These are phyloP conservation scores for Theristicus caerulescens DNA, from an alignment of 2,113 vertebrate genomes.

Conservation along the genomic window DNA sequence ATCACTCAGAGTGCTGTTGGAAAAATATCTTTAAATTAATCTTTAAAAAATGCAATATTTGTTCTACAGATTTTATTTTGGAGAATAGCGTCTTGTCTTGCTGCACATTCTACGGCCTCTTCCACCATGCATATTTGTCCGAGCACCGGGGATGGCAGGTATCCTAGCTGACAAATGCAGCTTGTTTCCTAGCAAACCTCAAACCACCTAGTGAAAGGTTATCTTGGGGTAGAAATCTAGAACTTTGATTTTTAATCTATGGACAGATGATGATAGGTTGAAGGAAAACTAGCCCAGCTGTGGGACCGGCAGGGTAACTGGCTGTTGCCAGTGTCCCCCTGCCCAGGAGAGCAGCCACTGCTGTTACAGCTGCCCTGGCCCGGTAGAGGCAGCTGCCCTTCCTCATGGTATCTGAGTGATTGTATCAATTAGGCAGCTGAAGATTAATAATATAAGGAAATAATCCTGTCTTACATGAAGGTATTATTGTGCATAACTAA, in stretches of 20 bases:
- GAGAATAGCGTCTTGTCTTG: not conserved
- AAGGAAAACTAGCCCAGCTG: not conserved
- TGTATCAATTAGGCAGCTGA: not conserved
- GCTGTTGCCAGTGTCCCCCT: not conserved
- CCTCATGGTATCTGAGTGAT: not conserved
- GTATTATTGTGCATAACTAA: not conserved
- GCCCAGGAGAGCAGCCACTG: not conserved
- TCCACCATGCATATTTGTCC: fast-evolving
- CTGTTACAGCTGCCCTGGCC: not conserved
- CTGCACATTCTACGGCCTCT: not conserved
- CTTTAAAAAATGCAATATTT: not conserved
- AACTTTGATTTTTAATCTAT: not conserved
- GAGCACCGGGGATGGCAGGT: not conserved
- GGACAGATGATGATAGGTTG: not conserved
- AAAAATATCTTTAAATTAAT: not conserved
- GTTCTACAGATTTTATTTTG: not conserved
- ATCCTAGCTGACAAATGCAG: not conserved
- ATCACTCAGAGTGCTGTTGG: not conserved
- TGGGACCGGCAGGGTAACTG: not conserved
- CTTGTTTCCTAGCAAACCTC: not conserved
- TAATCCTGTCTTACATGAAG: not conserved
- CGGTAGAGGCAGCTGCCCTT: not conserved
- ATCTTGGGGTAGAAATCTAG: not conserved
- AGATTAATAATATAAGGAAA: not conserved
- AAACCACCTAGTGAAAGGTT: not conserved